phyloP scores from a whole-genome alignment of 2,113 vertebrate species.

The Puntigrus tetrazona region DNA sequence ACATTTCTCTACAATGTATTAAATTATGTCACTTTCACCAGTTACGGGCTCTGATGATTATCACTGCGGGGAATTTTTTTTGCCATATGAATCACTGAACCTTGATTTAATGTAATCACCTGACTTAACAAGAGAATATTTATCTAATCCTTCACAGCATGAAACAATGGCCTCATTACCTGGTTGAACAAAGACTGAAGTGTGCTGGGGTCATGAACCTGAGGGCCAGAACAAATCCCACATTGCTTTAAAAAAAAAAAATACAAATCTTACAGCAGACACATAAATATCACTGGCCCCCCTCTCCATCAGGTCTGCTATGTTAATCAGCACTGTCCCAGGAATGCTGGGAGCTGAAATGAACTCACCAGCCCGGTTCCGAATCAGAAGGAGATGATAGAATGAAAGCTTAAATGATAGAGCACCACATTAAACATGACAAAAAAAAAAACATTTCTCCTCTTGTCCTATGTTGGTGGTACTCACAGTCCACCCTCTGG shows the following conservation, averaged over 20 bases:
- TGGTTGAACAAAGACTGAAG: conserved; percentile 73
- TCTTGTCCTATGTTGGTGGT: not conserved
- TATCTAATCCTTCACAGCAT: conserved; percentile 71
- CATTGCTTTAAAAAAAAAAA: not conserved
- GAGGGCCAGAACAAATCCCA: not conserved
- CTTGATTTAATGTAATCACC: conserved; percentile 57
- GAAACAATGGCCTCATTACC: conserved; percentile 66
- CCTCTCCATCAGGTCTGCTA: conserved; percentile 79
- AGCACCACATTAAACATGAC: no score
- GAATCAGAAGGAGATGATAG: conserved; percentile 65
- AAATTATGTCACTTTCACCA: not conserved
- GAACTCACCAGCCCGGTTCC: conserved; percentile 66
- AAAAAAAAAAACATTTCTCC: not conserved
- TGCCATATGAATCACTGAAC: conserved; percentile 58
- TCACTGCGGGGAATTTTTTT: no score
- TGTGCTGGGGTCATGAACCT: conserved; percentile 68
- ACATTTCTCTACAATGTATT: not conserved
- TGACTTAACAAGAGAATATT: conserved; percentile 66
- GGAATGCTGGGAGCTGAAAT: conserved; percentile 64
- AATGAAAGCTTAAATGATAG: no score
- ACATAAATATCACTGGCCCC: conserved; percentile 74
- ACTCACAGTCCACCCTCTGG: conserved; percentile 67
- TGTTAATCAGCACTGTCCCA: conserved; percentile 73
- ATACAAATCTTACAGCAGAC: conserved; percentile 70
- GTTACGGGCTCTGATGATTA: not conserved